Conservation (phyloP, 2,113 vertebrate genomes). For the Oncorhynchus kisutch region DNA sequence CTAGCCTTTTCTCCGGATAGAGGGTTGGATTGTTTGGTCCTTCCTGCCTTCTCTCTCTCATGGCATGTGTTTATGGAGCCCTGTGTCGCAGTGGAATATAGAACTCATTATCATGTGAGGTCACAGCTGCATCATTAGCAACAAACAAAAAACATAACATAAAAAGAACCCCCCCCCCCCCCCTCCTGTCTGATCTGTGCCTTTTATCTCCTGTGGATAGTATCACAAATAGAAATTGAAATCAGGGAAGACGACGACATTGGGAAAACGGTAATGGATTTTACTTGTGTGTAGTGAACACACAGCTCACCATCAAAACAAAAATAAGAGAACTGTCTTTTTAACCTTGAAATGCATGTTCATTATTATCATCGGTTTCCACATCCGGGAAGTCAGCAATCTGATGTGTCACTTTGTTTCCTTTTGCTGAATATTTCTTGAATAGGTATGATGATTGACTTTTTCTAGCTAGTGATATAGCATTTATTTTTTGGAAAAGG, state of each 20-base stretch:
- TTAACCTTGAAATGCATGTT: constrained; percentile 85
- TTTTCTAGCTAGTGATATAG: not conserved
- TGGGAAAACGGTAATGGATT: constrained; percentile 84
- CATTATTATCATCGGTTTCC: constrained; percentile 70
- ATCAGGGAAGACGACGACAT: constrained; percentile 82
- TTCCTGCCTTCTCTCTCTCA: not conserved
- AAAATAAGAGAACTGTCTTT: constrained; percentile 48
- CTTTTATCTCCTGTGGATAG: constrained; percentile 93
- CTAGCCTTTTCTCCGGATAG: not conserved
- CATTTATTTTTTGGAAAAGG: not conserved
- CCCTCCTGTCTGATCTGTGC: constrained; percentile 89
- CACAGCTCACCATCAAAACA: constrained; percentile 80
- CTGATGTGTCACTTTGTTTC: constrained; percentile 21
- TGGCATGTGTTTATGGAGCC: not conserved
- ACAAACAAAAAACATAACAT: constrained; percentile 46
- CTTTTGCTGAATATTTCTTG: constrained; percentile 18
- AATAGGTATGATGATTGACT: not conserved
- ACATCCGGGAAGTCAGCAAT: constrained; percentile 8
- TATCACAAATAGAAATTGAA: constrained; percentile 86
- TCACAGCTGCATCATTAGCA: constrained; percentile 81
- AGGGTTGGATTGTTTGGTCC: not conserved
- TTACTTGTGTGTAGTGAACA: constrained; percentile 82
- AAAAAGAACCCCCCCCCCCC: not conserved
- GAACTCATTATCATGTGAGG: constrained; percentile 58
- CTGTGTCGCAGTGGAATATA: not conserved